Evolutionary conservation across 2,113 vertebrate genomes (phyloP), one percentile per base, ranked within the genome.

Genomic region (Varanus komodoensis): DNA sequence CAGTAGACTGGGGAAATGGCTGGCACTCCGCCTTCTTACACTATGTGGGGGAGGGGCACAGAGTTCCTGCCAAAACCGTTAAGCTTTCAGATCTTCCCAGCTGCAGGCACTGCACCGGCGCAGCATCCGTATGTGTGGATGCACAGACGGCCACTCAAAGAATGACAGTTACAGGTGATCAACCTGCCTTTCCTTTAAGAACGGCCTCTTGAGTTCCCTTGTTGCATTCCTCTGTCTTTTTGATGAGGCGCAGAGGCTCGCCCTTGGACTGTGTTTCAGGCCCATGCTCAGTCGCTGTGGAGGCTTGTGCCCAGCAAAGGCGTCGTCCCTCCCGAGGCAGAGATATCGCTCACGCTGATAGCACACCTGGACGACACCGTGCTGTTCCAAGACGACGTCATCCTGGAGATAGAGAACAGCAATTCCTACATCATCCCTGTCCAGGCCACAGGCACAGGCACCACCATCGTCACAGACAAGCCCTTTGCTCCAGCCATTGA

Each of bases 381-480:
- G 74, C 92, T 75, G 0, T 98, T 98, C 87, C 94, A 97, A 92
- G 98, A 98, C 32, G 91, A 87, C 21, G 89, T 99, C 74, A 92
- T 97, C 23, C 48, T 99, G 85, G 95, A 91, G 11, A 90, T 98
- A 89, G 94, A 95, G 87, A 94, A 98, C 90, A 97, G 97, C 89
- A 95, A n/a, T 29, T 96, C 88, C 9, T 96, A 95, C 6, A 75
- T 29, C 32, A 95, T 99, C 29, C 69, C 91, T 0, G 89, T 99
- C 54, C 89, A 44, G 6, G 98, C 98, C 78, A 93, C 89, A 0
- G 98, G 98, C 87, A 96, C 90, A 0, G 98, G 98, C n/a, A 98
- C 97, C 17, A 98, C 98, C 0, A 98, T 99, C 29, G 94, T 98
- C 94, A 97, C 97, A 0, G 97, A 99, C 94, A 96, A 90, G 69